These are phyloP conservation scores for Conus ventricosus DNA, from an alignment of 1,140 invertebrate genomes.

Conservation along the genomic window DNA sequence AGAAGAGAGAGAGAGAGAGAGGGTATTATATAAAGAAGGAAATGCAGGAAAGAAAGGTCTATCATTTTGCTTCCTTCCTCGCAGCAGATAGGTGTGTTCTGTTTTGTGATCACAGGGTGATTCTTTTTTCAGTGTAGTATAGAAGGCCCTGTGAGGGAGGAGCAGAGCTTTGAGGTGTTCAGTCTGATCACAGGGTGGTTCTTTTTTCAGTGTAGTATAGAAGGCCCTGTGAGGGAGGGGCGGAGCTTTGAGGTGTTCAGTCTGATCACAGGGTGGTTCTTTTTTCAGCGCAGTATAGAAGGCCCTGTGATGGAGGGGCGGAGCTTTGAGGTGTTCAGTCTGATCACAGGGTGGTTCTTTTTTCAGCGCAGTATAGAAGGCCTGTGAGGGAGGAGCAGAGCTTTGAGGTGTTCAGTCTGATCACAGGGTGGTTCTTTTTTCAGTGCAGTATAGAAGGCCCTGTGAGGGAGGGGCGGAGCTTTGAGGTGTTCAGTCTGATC, in stretches of 20 bases:
- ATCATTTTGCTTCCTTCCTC: too few relatives aligned
- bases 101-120: constrained; percentile 18
- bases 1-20: too few relatives aligned
- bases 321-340: neutral
- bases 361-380: constrained; percentile 51
- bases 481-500: constrained; percentile 54
- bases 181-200: too few relatives aligned
- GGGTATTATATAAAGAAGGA: too few relatives aligned
- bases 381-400: constrained; percentile 32
- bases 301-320: too few relatives aligned
- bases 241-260: constrained; percentile 38
- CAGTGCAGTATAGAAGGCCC: constrained; percentile 51
- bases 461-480: constrained; percentile 39
- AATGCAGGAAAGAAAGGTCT: too few relatives aligned
- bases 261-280: neutral
- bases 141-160: constrained; percentile 26
- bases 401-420: constrained; percentile 55
- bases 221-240: too few relatives aligned
- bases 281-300: too few relatives aligned
- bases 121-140: constrained; percentile 52
- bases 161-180: too few relatives aligned
- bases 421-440: constrained; percentile 21
- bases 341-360: constrained; percentile 34
- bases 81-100: too few relatives aligned
- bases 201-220: too few relatives aligned